Evolutionary conservation across 2,797 vertebrate species (phyloP).

Genomic region (Pseudomugil tenellus): DNA sequence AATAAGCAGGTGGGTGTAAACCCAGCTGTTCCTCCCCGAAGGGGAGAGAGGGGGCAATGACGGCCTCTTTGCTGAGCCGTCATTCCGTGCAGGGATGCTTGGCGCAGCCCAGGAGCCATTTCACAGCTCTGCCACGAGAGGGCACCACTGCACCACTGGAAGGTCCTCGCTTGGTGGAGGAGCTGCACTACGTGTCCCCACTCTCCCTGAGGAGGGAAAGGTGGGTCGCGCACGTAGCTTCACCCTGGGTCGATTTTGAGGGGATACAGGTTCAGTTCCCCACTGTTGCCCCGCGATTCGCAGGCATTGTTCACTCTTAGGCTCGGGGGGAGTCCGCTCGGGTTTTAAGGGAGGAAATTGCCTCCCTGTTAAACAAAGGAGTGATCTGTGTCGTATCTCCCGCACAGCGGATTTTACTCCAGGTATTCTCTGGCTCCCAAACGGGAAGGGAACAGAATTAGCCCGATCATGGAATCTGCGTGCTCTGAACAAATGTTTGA

Average conservation of each 20-base stretch:
- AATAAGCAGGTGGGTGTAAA: too few relatives aligned
- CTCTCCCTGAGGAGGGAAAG: not conserved
- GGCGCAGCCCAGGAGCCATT: too few relatives aligned
- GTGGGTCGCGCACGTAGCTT: not conserved
- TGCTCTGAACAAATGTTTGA: too few relatives aligned
- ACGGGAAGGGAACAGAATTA: not conserved
- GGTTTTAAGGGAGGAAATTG: not conserved
- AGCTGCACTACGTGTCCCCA: not conserved
- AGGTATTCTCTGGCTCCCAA: not conserved
- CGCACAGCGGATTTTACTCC: not conserved
- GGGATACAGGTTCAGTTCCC: not conserved
- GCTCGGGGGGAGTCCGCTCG: not conserved
- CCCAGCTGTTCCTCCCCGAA: too few relatives aligned
- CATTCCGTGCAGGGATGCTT: too few relatives aligned
- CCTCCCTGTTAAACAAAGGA: not conserved
- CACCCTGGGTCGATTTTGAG: not conserved
- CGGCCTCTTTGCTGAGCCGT: too few relatives aligned
- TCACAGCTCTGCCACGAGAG: not conserved
- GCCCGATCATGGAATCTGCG: not conserved
- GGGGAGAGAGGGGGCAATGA: too few relatives aligned
- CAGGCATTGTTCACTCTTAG: not conserved
- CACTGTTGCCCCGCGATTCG: too few relatives aligned
- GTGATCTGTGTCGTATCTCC: not conserved
- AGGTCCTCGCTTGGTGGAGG: not conserved
- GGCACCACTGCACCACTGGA: accelerated